phyloP scores from a whole-genome alignment of 2,113 vertebrate species.

The Bubalus kerabau region DNA sequence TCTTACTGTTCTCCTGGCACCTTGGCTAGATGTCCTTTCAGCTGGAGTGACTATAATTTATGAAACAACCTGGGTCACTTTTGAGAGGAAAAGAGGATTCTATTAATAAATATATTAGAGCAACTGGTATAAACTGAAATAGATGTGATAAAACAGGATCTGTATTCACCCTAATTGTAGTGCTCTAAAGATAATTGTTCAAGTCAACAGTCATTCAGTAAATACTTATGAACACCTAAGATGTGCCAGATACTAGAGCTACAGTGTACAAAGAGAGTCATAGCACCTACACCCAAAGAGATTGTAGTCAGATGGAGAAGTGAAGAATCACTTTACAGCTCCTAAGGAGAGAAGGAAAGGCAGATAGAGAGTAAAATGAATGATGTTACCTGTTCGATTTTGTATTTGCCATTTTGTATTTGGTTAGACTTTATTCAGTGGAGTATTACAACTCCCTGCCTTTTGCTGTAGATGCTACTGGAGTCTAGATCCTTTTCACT shows the following conservation, averaged over 20 bases:
- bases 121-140: background rate
- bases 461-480: background rate
- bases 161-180: background rate
- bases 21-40: background rate
- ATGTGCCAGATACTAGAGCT: background rate
- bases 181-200: background rate
- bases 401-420: background rate
- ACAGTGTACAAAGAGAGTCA: background rate
- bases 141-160: background rate
- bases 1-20: background rate
- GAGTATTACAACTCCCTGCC: background rate
- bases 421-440: background rate
- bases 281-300: fast-evolving
- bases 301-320: background rate
- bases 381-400: background rate
- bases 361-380: background rate
- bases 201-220: background rate
- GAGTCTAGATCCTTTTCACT: background rate
- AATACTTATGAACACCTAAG: background rate
- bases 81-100: background rate
- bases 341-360: background rate
- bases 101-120: background rate
- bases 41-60: background rate
- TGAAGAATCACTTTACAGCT: background rate
- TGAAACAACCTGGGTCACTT: background rate